Evolutionary conservation across 2,888 invertebrate genomes (phyloP), one percentile per base, ranked within the genome.

Genomic region (Pycnomerus fuliginosus): DNA sequence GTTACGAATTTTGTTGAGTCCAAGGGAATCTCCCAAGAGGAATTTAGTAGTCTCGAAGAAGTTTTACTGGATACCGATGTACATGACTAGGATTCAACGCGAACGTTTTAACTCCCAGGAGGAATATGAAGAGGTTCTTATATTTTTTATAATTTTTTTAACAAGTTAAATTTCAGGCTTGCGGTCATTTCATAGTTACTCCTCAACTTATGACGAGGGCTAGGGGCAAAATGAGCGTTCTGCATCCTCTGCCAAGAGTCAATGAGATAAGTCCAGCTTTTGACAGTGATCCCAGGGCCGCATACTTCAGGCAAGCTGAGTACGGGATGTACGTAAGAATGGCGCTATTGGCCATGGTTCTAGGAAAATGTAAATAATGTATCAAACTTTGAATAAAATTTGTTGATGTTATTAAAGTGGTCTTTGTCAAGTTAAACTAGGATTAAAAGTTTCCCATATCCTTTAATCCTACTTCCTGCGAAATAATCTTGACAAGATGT

Each of bases 291-390:
- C 93, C 95, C 0, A 79, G 99, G 33, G 98, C 99, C 0, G 98
- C 97, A 0, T 99, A 99, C 74, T 99, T 99, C 80, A 80, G 98
- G 12, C 99, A 99, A 74, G 96, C 95, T 0, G 95, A 97, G 70
- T 90, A 92, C 67, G 99, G 99, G 51, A 90, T 99, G 87, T 99
- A 92, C 67, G 92, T 99, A 11, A 82, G 99, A 35, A 99, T 99
- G 99, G 97, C 99, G 0, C 75, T 99, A 1, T 76, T 99, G 11
- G 87, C 95, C 1, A 89, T 93, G 83, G 87, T 96, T 1, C 79
- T 94, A 8, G 92, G 91, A 34, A 71, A 61, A 57, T 70, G 66
- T 53, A 71, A 55, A 65, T n/a, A n/a, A n/a, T n/a, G n/a, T n/a
- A n/a, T n/a, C 27, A 8, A 5, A 25, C 22, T 44, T 43, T 16